Percentiles rank a stretch among this genome's conserved stretches.
Evolutionary conservation across 2,888 invertebrate species (phyloP).

Genomic region (Cosmorhoe ocellata): DNA sequence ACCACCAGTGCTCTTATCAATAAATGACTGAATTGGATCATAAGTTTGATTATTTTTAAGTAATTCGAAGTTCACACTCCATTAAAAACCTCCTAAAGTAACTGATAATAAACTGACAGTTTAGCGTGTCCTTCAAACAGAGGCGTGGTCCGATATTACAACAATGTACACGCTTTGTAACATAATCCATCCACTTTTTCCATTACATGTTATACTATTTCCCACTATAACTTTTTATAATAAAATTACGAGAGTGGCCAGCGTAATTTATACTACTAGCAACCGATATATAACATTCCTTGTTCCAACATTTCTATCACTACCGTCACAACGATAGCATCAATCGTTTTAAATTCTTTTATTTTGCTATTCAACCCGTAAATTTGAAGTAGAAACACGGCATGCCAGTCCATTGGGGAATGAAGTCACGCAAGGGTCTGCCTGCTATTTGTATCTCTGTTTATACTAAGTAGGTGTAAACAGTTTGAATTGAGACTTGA

Average conservation of each 20-base stretch:
- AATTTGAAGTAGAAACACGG: slow-evolving; percentile 32
- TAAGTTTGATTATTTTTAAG: no score
- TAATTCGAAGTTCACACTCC: no score
- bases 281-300: slow-evolving; percentile 22
- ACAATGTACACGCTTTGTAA: no score
- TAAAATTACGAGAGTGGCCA: background rate
- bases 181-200: no score
- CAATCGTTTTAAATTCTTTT: slow-evolving; percentile 35
- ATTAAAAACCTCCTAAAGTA: no score
- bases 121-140: no score
- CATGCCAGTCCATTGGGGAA: slow-evolving; percentile 31
- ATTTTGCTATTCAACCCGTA: slow-evolving; percentile 33
- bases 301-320: slow-evolving; percentile 29
- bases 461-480: slow-evolving; percentile 26
- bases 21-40: no score
- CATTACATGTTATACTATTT: no score
- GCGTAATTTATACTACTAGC: slow-evolving; percentile 7
- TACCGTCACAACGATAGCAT: slow-evolving; percentile 30
- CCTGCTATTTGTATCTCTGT: slow-evolving; percentile 31
- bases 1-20: no score
- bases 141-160: no score
- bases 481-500: slow-evolving; percentile 4
- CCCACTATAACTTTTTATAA: no score
- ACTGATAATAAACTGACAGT: no score
- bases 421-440: slow-evolving; percentile 34